phyloP scores from a whole-genome alignment of 2,888 invertebrate genomes.

The Molorchus minor region DNA sequence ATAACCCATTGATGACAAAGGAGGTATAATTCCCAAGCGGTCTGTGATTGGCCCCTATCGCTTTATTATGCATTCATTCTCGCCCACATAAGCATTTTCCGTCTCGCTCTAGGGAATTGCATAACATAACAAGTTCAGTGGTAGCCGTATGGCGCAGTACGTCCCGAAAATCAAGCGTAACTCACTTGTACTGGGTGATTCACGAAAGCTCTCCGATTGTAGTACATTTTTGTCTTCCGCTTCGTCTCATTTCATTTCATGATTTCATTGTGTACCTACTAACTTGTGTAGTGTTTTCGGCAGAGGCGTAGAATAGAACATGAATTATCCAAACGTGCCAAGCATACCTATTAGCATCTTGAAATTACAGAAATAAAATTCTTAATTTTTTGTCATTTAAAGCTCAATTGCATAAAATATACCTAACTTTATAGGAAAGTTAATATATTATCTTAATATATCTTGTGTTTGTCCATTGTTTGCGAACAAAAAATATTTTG shows the following conservation, averaged over 20 bases:
- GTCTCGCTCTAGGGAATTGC: conserved; percentile 57
- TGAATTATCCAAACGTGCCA: no score
- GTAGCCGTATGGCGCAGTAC: conserved; percentile 38
- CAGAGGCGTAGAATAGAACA: no score
- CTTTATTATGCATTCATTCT: conserved; percentile 59
- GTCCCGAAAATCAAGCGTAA: conserved; percentile 30
- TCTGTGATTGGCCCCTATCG: conserved; percentile 68
- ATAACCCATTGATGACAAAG: conserved; percentile 78
- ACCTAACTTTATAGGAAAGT: no score
- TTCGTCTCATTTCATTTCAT: neutral
- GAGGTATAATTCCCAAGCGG: conserved; percentile 62
- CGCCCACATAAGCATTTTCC: conserved; percentile 49
- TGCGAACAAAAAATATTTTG: no score
- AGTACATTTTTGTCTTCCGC: conserved; percentile 7
- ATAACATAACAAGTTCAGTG: conserved; percentile 46
- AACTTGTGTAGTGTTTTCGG: no score
- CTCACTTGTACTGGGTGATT: conserved; percentile 28
- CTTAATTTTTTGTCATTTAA: no score
- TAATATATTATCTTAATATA: no score
- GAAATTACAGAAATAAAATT: no score
- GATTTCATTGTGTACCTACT: neutral
- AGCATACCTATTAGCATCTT: no score
- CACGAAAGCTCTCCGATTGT: conserved; percentile 8
- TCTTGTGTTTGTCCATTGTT: no score
- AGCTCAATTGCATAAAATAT: no score